Conservation (phyloP, 2,888 invertebrate species). For the Mesorhabditis belari region DNA sequence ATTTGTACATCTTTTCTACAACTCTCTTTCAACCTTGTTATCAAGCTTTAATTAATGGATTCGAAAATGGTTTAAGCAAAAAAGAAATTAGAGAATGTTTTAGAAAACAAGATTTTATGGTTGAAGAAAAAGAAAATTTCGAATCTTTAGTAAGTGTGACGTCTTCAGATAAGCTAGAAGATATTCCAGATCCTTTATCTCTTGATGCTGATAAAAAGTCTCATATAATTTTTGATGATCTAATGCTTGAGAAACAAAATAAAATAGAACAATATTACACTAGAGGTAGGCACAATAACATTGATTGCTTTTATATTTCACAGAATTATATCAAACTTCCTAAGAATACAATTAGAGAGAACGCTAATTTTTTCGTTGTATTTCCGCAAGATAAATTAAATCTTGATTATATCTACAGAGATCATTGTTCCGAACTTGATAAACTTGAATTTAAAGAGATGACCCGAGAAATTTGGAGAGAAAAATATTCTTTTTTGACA, state of each 20-base stretch:
- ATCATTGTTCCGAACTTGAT: slow-evolving; percentile 16
- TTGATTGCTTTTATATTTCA: slow-evolving; percentile 30
- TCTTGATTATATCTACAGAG: slow-evolving; percentile 22
- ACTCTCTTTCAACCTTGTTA: slow-evolving; percentile 35
- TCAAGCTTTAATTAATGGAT: slow-evolving; percentile 30
- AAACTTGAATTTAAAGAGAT: slow-evolving; percentile 20
- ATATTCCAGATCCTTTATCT: slow-evolving; percentile 26
- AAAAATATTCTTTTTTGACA: slow-evolving; percentile 19
- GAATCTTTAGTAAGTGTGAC: slow-evolving; percentile 13
- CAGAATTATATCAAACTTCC: slow-evolving; percentile 32
- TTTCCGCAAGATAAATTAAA: slow-evolving; percentile 28
- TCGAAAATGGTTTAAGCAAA: slow-evolving; percentile 26
- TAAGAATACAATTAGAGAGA: slow-evolving; percentile 32
- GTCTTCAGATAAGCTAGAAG: slow-evolving; percentile 6
- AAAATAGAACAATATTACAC: slow-evolving; percentile 37
- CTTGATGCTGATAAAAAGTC: slow-evolving; percentile 24
- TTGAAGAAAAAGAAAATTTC: slow-evolving; percentile 14
- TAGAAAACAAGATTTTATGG: slow-evolving; percentile 18
- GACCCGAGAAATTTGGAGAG: slow-evolving; percentile 9
- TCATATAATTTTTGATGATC: slow-evolving; percentile 31
- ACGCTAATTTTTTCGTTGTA: slow-evolving; percentile 29
- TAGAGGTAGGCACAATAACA: slow-evolving; percentile 17
- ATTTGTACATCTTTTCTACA: slow-evolving; percentile 30
- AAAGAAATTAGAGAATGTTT: slow-evolving; percentile 27
- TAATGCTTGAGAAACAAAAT: slow-evolving; percentile 27